Conservation (phyloP, 1,140 invertebrate species). For the Scaptomyza montana region DNA sequence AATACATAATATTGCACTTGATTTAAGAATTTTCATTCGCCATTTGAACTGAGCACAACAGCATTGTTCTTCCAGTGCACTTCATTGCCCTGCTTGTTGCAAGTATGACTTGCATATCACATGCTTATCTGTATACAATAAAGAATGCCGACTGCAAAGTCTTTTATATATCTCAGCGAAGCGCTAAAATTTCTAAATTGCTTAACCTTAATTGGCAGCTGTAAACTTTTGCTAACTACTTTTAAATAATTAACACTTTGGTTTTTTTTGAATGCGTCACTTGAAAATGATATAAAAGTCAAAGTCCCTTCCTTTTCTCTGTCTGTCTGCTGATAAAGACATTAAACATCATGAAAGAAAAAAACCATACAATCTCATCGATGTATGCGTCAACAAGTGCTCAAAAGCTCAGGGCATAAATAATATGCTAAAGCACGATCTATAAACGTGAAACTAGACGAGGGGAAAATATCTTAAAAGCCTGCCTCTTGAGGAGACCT, state of each 20-base stretch:
- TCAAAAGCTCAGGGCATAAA: slow-evolving; percentile 41
- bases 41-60: no score
- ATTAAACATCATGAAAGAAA: slow-evolving; percentile 9
- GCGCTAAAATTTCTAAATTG: slow-evolving; percentile 28
- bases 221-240: slow-evolving; percentile 11
- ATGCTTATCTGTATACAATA: slow-evolving; percentile 4
- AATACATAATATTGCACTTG: no score
- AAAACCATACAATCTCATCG: slow-evolving; percentile 16
- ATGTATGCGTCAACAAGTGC: slow-evolving; percentile 51
- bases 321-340: slow-evolving; percentile 28
- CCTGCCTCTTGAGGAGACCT: not conserved
- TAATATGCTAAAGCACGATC: slow-evolving; percentile 20
- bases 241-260: slow-evolving; percentile 24
- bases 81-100: not conserved
- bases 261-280: not conserved
- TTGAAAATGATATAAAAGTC: not conserved
- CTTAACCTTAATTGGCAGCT: slow-evolving; percentile 21
- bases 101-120: slow-evolving; percentile 22
- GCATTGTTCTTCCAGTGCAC: not conserved
- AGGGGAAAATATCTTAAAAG: slow-evolving; percentile 18
- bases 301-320: not conserved
- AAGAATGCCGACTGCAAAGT: not conserved
- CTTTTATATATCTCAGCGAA: not conserved
- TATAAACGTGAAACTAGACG: not conserved
- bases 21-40: no score